Evolutionary conservation across 2,113 vertebrate genomes (phyloP).

Genomic region (Nettapus auritus): DNA sequence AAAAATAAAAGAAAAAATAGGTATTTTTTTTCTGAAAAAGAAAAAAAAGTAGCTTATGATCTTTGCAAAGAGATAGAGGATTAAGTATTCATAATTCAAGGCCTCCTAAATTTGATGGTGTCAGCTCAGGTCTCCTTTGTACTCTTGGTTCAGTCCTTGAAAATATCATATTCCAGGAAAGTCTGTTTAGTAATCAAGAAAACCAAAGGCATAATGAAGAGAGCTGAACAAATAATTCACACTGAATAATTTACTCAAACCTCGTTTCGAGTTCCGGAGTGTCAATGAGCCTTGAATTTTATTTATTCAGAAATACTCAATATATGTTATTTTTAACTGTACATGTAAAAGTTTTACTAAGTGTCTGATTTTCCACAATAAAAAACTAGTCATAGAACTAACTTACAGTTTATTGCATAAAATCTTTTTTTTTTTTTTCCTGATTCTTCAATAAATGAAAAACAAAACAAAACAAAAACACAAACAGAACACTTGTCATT

Average conservation of each 20-base stretch:
- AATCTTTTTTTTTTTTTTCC: background rate
- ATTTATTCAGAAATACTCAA: slow-evolving; percentile 32
- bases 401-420: background rate
- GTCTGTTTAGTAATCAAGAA: slow-evolving; percentile 56
- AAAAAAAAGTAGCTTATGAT: background rate
- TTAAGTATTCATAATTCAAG: background rate
- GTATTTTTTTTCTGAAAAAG: background rate
- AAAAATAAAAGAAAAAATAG: background rate
- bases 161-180: slow-evolving; percentile 8
- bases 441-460: background rate
- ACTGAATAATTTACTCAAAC: slow-evolving; percentile 60
- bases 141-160: background rate
- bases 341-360: background rate
- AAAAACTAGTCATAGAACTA: background rate
- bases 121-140: slow-evolving; percentile 9
- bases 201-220: slow-evolving; percentile 42
- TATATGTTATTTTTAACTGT: background rate
- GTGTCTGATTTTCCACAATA: background rate
- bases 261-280: background rate
- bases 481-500: fast-evolving
- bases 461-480: background rate
- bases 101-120: background rate
- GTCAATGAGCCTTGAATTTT: slow-evolving; percentile 2
- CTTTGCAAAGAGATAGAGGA: background rate
- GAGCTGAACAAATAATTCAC: slow-evolving; percentile 69